phyloP scores from a whole-genome alignment of 2,113 vertebrate species.

The Bombycilla garrulus region DNA sequence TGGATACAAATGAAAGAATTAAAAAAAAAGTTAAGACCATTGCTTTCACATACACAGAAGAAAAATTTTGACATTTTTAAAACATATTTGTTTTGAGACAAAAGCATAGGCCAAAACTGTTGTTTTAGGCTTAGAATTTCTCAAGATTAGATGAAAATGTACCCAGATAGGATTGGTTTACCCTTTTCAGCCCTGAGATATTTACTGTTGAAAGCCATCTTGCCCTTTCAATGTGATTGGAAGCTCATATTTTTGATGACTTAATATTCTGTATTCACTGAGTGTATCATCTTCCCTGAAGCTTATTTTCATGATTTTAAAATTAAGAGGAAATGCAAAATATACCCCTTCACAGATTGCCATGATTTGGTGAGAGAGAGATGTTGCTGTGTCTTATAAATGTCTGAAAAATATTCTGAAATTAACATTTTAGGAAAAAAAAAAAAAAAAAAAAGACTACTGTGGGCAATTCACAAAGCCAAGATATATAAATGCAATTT shows the following conservation, averaged over 20 bases:
- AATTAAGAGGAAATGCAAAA: background rate
- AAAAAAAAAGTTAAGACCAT: background rate
- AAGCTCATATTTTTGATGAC: background rate
- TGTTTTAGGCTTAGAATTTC: background rate
- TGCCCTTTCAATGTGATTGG: background rate
- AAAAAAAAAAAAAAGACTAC: rapidly evolving
- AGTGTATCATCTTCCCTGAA: background rate
- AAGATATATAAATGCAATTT: background rate
- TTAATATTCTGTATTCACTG: background rate
- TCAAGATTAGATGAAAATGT: background rate
- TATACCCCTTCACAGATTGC: background rate
- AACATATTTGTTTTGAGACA: background rate
- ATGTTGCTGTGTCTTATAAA: background rate
- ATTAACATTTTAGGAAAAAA: background rate
- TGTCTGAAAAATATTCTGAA: background rate
- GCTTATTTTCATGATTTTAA: background rate
- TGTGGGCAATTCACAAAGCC: background rate
- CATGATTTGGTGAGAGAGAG: background rate
- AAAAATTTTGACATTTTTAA: background rate
- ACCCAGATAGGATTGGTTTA: background rate
- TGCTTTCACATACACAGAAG: background rate
- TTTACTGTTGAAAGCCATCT: background rate
- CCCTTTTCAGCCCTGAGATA: background rate
- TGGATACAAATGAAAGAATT: background rate
- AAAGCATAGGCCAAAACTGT: background rate